phyloP scores from a whole-genome alignment of 2,888 invertebrate species.

The Pollenia griseotomentosa region DNA sequence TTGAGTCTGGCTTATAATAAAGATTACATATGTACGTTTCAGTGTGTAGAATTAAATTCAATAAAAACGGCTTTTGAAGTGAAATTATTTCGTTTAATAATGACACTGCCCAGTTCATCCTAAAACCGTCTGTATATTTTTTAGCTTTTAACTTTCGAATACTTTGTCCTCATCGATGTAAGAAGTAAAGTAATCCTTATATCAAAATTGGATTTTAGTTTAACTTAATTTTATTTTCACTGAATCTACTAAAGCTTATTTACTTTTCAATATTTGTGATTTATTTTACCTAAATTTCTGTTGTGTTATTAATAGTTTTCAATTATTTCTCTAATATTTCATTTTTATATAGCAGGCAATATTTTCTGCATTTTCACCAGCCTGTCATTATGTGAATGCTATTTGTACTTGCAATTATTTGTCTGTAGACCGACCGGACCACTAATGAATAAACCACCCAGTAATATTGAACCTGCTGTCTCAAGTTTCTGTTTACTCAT shows the following conservation, averaged over 20 bases:
- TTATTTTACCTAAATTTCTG: neutral
- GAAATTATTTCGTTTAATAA: too few relatives aligned
- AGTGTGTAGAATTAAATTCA: too few relatives aligned
- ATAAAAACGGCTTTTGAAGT: too few relatives aligned
- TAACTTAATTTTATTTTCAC: too few relatives aligned
- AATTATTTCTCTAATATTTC: neutral
- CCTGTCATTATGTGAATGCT: slow-evolving; percentile 25
- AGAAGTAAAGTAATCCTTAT: too few relatives aligned
- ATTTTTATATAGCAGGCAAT: neutral
- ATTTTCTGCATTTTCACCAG: slow-evolving; percentile 1
- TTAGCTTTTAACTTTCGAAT: too few relatives aligned
- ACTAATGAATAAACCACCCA: neutral
- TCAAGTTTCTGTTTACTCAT: slow-evolving; percentile 15
- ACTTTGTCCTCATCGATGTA: too few relatives aligned
- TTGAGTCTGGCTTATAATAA: too few relatives aligned
- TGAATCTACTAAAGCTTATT: neutral
- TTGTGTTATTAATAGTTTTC: neutral
- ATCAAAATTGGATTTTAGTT: too few relatives aligned
- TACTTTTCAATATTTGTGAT: neutral
- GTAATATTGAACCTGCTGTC: neutral
- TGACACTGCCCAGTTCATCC: too few relatives aligned
- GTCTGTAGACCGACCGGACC: neutral
- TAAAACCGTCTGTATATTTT: too few relatives aligned
- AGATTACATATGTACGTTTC: too few relatives aligned
- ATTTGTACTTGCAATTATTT: neutral